Base-by-base conservation (phyloP, 1,140 invertebrate species). In the Halictus rubicundus region DNA sequence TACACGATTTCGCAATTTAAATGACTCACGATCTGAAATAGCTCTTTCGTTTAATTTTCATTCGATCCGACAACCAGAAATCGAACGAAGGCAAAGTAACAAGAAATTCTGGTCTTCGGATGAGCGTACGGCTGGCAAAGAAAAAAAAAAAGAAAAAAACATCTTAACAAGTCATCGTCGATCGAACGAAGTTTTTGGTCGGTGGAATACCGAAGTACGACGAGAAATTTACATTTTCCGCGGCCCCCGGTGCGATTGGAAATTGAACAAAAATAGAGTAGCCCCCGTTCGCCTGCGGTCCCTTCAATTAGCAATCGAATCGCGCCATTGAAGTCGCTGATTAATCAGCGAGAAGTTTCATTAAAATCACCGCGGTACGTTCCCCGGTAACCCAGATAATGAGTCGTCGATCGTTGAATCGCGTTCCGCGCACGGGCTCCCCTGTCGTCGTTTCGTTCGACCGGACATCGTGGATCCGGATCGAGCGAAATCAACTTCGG, bases 221-320 rank as follows among this genome's bases (percentile, higher is more conserved):
- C 5, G 21, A 14, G 59, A 37, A 63, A 78, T 52, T 78, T 68
- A 39, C 59, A 68, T 68, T 64, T 61, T 52, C 59, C 64, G 25
- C 23, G 63, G 68, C 7, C 6, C 14, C 27, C 49, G 52, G 23
- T 32, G 61, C 65, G 52, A 66, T 46, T 75, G 73, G 64, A 68
- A 75, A 75, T 75, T 54, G 64, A 75, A 68, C 73, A 75, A 68
- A 75, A 75, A 75, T 75, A 68, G 64, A 68, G 23, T 27, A 23
- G 37, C 12, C 23, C 8, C 23, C 19, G 63, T 68, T 68, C 37
- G 32, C 5, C 12, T n/a, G 37, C 64, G 64, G 14, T 42, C 37
- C 49, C 49, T 75, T 75, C 64, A 75, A 75, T 75, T 75, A 75
- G 52, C 73, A 68, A 75, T 75, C 37, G 64, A 66, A 75, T 75